Evolutionary conservation across 2,113 vertebrate species (phyloP), one percentile per base, ranked within the genome.

Genomic region (Platichthys flesus): DNA sequence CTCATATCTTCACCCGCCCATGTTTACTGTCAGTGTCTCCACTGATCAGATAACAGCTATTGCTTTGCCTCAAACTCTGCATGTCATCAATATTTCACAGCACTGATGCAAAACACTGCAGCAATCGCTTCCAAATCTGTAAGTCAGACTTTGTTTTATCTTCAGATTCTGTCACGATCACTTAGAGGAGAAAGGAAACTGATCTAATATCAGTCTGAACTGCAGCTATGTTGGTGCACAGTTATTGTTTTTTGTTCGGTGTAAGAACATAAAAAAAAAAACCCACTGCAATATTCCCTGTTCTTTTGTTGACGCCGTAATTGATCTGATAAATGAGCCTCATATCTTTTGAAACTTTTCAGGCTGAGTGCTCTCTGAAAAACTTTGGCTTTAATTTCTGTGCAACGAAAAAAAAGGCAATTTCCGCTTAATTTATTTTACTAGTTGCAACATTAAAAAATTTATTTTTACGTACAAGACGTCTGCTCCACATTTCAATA

Each of bases 11-110:
- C 54, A 73, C 28, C 81, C 58, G 67, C 72, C 79, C 73, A 57
- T 90, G 86, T 88, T 85, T 85, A 85, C 76, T 78, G 67, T 80
- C 82, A 24, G 24, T 76, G 65, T 67, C 54, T 42, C 60, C 6
- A 20, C 55, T 75, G 82, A 86, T 91, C 15, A 9, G 64, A 91
- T 91, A 83, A 88, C 73, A 86, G 69, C 58, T 80, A 78, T 88
- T 85, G 79, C 68, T 79, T 83, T 67, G 52, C 72, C 67, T 84
- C 77, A 83, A 83, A 88, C 79, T 70, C 74, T 65, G 71, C 12
- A 67, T 81, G 84, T 81, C 86, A 86, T 86, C 86, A 85, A 76
- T 90, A 79, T 86, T 85, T 79, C 61, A 51, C 71, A 31, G 79
- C 73, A 51, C 74, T 70, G 81, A 85, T 85, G 81, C 83, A 73